Base-by-base conservation (phyloP, 2,797 vertebrate genomes). In the Aselliscus stoliczkanus region DNA sequence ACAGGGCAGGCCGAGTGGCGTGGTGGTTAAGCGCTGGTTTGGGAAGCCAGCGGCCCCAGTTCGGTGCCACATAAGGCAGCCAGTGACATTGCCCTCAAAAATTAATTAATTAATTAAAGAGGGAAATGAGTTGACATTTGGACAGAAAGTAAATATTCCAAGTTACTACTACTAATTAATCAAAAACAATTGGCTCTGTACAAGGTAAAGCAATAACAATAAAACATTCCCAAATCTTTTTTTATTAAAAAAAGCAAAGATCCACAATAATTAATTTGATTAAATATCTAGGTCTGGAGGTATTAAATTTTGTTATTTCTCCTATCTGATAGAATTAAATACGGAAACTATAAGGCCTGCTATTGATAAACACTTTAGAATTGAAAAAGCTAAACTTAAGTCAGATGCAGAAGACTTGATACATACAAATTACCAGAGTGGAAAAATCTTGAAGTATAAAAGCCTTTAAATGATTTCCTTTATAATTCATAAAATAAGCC, bases 371-470 rank as follows among this genome's bases (percentile, higher is more conserved):
- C 2, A 18, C 8, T 84, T 60, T 62, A 90, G 6, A 92, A 76
- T 88, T 95, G 7, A 86, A 73, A 77, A 62, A 44, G 17, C 31
- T 80, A 7, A 47, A 7, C 20, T 5, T 77, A 90, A 37, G 3
- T 27, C 88, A 92, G 15, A 27, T 23, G 37, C 29, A 88, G 56
- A 65, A 87, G 7, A 54, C 37, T 60, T 86, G 42, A 31, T 76
- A 84, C 4, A 94, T 70, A 88, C 5, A 76, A 83, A 80, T 81
- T n/a, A 86, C 7, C 67, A 76, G 6, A 77, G 6, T 75, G 3
- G 25, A 90, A 93, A 93, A 93, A 70, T 80, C 8, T 93, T 34
- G 86, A 72, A 44, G 20, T 52, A 87, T 52, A 62, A 84, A 93
- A 88, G 1, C 3, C 20, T 81, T 42, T 60, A 88, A 93, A 52